Percentiles rank a stretch among this genome's conserved stretches.
phyloP scores from a whole-genome alignment of 1,140 invertebrate species.

The Leptinotarsa defecta region DNA sequence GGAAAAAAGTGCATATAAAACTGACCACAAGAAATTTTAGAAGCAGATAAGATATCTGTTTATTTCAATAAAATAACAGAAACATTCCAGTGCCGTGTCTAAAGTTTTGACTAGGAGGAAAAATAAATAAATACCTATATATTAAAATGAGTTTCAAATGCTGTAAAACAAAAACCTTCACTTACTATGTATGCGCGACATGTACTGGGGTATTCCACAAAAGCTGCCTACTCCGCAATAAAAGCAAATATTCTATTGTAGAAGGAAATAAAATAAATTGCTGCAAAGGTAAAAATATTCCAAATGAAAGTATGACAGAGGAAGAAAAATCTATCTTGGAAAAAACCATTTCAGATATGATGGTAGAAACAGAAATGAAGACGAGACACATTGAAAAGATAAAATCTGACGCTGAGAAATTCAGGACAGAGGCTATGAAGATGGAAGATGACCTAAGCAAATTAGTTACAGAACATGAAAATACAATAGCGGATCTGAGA shows the following conservation, averaged over 20 bases:
- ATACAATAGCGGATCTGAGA: neutral
- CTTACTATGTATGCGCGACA: neutral
- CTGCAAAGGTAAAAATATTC: neutral
- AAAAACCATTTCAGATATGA: conserved; percentile 6
- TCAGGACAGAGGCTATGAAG: neutral
- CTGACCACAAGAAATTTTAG: too few species aligned
- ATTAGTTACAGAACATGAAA: neutral
- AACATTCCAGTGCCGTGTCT: too few species aligned
- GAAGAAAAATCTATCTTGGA: conserved; percentile 1
- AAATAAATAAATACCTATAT: too few species aligned
- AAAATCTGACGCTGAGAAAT: neutral
- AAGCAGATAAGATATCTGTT: too few species aligned
- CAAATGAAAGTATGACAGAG: neutral
- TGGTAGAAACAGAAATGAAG: neutral
- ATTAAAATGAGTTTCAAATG: neutral
- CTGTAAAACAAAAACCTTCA: conserved; percentile 2
- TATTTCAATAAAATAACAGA: too few species aligned
- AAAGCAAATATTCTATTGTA: neutral
- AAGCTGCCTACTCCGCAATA: conserved; percentile 3
- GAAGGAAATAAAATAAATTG: conserved; percentile 3
- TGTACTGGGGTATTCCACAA: neutral
- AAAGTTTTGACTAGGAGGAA: too few species aligned
- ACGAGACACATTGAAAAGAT: conserved; percentile 2
- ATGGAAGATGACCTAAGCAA: neutral
- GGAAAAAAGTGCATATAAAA: too few species aligned